Base-by-base conservation (phyloP, 2,888 invertebrate genomes). In the Sphaerolaimus hirsutus region DNA sequence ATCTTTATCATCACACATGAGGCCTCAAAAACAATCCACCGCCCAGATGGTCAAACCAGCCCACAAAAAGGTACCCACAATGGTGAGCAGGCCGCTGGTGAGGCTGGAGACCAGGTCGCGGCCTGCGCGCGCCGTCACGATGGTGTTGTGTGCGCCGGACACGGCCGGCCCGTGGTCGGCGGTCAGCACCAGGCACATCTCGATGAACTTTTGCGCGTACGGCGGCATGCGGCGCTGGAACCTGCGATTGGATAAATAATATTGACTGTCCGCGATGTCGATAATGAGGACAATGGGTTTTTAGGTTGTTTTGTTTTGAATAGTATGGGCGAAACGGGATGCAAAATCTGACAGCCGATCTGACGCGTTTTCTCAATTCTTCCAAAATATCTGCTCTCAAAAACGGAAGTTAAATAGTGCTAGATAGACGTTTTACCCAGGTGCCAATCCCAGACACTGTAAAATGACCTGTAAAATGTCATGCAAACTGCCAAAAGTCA, bases 131-230 rank as follows among this genome's bases (percentile, higher is more conserved):
- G 91, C 91, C 61, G 84, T 91, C 41, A 93, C 91, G 66, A 97
- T 91, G 19, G 91, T 91, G 67, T 93, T 93, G 69, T 93, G 91
- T 0, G 93, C 44, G 1, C 91, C 97, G 1, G 87, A 87, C 1
- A 97, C 93, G 1, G 93, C 93, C 0, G 97, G 93, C 2, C 93
- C 93, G 65, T 97, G 97, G 53, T 93, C 93, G 17, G 89, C 89
- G 0, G 93, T 93, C 51, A 97, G 82, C 77, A 99, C 91, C 51
- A 97, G 71, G 59, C 89, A 89, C 79, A 97, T 86, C 71, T 97
- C 97, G 62, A 99, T 79, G 74, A 97, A 97, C 68, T 87, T 86
- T 67, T 81, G 78, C 41, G 87, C 87, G 68, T 86, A 83, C 2
- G 78, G 73, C 0, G 97, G 93, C 45, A 97, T 70, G 61, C 43